These are phyloP conservation scores for Chrysolina haemoptera DNA, from an alignment of 2,888 invertebrate genomes.

Conservation along the genomic window DNA sequence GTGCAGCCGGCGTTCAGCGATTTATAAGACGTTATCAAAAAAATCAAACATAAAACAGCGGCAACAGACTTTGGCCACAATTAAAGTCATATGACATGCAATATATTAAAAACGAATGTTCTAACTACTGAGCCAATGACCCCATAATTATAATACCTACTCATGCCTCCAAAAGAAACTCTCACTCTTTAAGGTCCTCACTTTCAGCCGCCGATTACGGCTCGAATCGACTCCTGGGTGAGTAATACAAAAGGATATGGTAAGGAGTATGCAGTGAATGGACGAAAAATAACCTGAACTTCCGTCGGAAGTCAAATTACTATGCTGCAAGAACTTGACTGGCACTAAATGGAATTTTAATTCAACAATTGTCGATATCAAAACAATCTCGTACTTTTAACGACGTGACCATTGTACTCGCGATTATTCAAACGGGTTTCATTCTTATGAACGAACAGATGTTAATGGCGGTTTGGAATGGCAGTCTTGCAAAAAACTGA, in stretches of 20 bases:
- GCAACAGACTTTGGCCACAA: too few relatives aligned
- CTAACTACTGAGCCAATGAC: neutral
- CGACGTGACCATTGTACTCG: slow-evolving; percentile 34
- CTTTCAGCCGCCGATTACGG: slow-evolving; percentile 15
- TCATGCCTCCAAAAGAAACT: neutral
- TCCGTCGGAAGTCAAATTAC: slow-evolving; percentile 58
- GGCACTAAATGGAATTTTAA: slow-evolving; percentile 45
- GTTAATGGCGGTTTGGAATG: slow-evolving; percentile 10
- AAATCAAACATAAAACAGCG: too few relatives aligned
- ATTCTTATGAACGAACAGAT: slow-evolving; percentile 28
- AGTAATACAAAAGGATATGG: slow-evolving; percentile 29
- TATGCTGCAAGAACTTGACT: slow-evolving; percentile 38
- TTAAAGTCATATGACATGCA: too few relatives aligned
- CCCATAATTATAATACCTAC: neutral
- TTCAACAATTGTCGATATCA: slow-evolving; percentile 40
- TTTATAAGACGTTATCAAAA: too few relatives aligned
- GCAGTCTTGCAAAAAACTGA: slow-evolving; percentile 4
- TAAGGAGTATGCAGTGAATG: slow-evolving; percentile 40
- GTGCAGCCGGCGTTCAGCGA: too few relatives aligned
- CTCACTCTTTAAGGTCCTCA: slow-evolving; percentile 13
- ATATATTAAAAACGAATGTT: neutral
- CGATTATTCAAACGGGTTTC: slow-evolving; percentile 35
- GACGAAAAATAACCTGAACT: slow-evolving; percentile 59
- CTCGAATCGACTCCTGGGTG: slow-evolving; percentile 15
- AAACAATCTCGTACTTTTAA: slow-evolving; percentile 35